Base-by-base conservation (phyloP, 2,888 invertebrate species). In the Atherix ibis region DNA sequence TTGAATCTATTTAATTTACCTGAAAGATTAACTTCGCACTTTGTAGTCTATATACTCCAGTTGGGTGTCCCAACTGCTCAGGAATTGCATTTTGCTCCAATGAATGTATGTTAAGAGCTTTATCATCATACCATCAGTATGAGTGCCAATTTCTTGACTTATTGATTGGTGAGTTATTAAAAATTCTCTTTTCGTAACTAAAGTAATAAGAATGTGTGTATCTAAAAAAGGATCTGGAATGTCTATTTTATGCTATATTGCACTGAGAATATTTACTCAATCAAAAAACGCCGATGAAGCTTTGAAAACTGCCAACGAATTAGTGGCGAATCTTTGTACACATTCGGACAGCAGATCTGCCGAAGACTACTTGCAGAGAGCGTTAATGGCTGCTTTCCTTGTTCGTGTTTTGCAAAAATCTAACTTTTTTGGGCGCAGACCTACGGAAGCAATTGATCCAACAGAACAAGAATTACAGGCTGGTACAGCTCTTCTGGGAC, bases 201-300 rank as follows among this genome's bases (percentile, higher is more conserved):
- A 22, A 22, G 22, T 10, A 8, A 10, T 8, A 8, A 22, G 6
- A 22, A 22, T 22, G 6, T 22, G 22, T n/a, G n/a, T n/a, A n/a
- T n/a, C n/a, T 8, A 22, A 22, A 22, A 22, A 42, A 73, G 73
- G 73, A 5, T 78, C 79, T 1, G 81, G 87, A 2, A 84, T 85
- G 79, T 84, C 84, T 34, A 68, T 83, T 31, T 62, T 85, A 3
- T 78, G 79, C 42, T 73, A 73, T 48, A 68, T 83, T 28, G 79
- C 84, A 0, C 52, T 85, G 18, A 65, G 84, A 32, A 73, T 83
- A 60, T 67, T 83, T n/a, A 82, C 84, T 0, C 80, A 82, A 51
- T 67, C 69, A 1, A 66, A 67, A 51, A 63, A 31, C 49, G 50
- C 48, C 15, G 54, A 57, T 35, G 40, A 64, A 53, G 56, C 42